Evolutionary conservation across 1,140 invertebrate species (phyloP).

Genomic region (Cydia splendana): DNA sequence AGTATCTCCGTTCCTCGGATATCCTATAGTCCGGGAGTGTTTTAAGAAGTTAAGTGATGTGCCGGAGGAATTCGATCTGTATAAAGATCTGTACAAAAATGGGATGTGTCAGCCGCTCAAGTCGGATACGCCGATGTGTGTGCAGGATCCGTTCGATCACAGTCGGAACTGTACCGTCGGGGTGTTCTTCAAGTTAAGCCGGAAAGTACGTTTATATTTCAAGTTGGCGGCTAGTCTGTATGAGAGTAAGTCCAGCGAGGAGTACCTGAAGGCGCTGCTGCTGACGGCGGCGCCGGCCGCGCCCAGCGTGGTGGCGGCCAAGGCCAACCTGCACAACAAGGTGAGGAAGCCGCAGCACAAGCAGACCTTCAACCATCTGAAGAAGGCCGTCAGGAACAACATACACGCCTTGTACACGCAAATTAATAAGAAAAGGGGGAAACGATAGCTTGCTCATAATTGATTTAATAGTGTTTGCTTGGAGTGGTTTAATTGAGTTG

Average conservation of each 20-base stretch:
- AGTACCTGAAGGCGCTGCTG: constrained; percentile 41
- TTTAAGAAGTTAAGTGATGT: constrained; percentile 70
- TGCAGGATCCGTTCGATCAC: constrained; percentile 84
- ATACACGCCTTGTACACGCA: background rate
- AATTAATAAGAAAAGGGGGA: constrained; percentile 7
- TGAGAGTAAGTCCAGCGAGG: constrained; percentile 26
- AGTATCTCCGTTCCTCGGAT: constrained; percentile 80
- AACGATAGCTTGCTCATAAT: background rate
- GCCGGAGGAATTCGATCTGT: constrained; percentile 57
- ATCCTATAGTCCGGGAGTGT: constrained; percentile 58
- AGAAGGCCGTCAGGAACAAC: background rate
- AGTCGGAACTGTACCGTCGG: constrained; percentile 76
- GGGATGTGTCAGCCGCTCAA: constrained; percentile 56
- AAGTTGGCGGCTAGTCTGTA: constrained; percentile 41
- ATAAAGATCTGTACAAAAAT: constrained; percentile 65
- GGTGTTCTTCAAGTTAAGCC: constrained; percentile 52
- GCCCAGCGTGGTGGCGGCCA: background rate
- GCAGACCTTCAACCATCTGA: background rate
- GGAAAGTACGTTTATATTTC: constrained; percentile 41
- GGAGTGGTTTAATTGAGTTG: background rate
- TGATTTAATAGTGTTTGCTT: background rate
- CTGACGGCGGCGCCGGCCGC: background rate
- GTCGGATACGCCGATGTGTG: constrained; percentile 73
- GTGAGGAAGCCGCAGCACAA: background rate
- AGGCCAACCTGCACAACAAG: background rate